Base-by-base conservation (phyloP, 2,113 vertebrate genomes). In the Gavia stellata region DNA sequence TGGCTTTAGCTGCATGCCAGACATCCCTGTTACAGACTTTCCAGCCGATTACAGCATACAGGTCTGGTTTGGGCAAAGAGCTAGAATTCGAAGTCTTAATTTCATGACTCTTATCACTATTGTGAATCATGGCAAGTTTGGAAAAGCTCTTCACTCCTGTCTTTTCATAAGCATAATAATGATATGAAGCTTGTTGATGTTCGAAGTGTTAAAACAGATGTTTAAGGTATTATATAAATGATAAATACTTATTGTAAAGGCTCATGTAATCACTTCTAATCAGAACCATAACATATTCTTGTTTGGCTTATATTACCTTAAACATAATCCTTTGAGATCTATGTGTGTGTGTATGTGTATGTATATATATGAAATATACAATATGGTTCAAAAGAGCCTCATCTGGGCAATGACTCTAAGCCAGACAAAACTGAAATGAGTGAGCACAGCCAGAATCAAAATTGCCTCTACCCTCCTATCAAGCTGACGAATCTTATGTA, bases 341-440 rank as follows among this genome's bases (percentile, higher is more conserved):
- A 0, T 42, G 0, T 40, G 6, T n/a, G 6, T 62, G 29, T 31
- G 11, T 29, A 10, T 29, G 3, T 44, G 4, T 17, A 4, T 28
- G 8, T 23, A 4, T 24, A 7, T n/a, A 25, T 34, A n/a, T 23
- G 31, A 88, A 55, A 16, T 11, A 49, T 19, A 62, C 36, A 88
- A 33, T 42, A 0, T 17, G 29, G 47, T 40, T 91, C 84, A 65
- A 29, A 92, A 92, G 55, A 63, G 59, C 44, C 26, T 70, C 49
- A 58, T 83, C 70, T 92, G 67, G 38, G 50, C 77, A 82, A 66
- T 12, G 52, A 86, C 25, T 82, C 17, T 18, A 15, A 86, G 82
- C 31, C 88, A 90, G 80, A 47, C 33, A 83, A 77, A 88, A 77
- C 17, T 53, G 45, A 49, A 81, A 77, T 63, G 55, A 67, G n/a